phyloP scores from a whole-genome alignment of 2,797 vertebrate species.

The Dipus sagitta region DNA sequence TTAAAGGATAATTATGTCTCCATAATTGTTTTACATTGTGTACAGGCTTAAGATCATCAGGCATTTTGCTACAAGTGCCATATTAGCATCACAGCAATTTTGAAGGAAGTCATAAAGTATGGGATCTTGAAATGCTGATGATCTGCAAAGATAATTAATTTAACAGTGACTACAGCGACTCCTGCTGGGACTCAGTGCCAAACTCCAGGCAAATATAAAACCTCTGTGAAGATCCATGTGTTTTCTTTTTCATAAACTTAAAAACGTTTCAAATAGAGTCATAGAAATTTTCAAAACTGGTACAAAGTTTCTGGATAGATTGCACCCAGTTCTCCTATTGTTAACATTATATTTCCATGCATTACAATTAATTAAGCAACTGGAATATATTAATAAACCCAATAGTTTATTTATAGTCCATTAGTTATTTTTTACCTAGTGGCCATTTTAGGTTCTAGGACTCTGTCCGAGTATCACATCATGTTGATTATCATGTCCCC shows the following conservation, averaged over 20 bases:
- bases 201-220: neutral
- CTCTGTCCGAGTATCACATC: neutral
- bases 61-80: constrained; percentile 18
- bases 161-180: neutral
- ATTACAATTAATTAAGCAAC: neutral
- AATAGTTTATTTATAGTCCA: neutral
- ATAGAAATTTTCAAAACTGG: neutral
- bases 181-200: neutral
- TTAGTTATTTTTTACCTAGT: neutral
- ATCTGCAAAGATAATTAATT: constrained; percentile 33
- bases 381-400: neutral
- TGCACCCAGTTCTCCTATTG: neutral
- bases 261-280: neutral
- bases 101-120: constrained; percentile 28
- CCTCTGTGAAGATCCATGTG: neutral
- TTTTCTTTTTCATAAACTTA: constrained; percentile 34
- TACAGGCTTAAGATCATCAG: constrained; percentile 27
- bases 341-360: neutral
- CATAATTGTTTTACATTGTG: constrained; percentile 45
- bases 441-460: neutral
- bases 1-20: constrained; percentile 71
- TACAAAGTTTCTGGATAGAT: neutral
- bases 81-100: constrained; percentile 34
- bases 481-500: neutral
- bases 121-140: neutral